These are phyloP conservation scores for Pterois miles DNA, from an alignment of 2,797 vertebrate genomes.

Conservation along the genomic window DNA sequence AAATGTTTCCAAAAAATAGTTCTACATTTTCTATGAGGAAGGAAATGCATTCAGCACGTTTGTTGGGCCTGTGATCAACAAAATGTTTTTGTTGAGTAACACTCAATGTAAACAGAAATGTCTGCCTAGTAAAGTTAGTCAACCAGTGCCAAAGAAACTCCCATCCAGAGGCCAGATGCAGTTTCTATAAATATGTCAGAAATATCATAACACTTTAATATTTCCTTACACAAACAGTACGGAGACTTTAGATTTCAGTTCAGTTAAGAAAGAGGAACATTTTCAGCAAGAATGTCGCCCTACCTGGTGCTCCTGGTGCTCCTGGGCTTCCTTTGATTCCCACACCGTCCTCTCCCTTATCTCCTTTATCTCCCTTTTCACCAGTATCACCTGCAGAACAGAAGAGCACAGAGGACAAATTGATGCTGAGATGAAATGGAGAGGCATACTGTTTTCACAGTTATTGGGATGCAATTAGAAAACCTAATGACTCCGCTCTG, in stretches of 20 bases:
- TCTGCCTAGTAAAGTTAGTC: too few species aligned
- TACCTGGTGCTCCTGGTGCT: slow-evolving; percentile 79
- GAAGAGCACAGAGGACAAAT: background rate
- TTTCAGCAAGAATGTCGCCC: background rate
- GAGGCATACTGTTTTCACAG: slow-evolving; percentile 29
- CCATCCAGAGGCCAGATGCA: background rate
- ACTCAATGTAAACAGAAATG: rapidly evolving
- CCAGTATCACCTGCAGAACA: slow-evolving; percentile 77
- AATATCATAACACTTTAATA: background rate
- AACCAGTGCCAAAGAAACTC: too few species aligned
- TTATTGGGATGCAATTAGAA: slow-evolving; percentile 19
- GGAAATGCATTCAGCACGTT: too few species aligned
- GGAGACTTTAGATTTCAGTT: too few species aligned
- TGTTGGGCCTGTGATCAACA: too few species aligned
- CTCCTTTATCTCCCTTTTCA: slow-evolving; percentile 78
- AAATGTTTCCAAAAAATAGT: rapidly evolving
- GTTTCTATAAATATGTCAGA: background rate
- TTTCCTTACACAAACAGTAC: background rate
- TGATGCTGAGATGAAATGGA: slow-evolving; percentile 21
- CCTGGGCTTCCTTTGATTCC: slow-evolving; percentile 82
- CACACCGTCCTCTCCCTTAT: slow-evolving; percentile 80
- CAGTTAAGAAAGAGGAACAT: background rate
- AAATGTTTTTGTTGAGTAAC: too few species aligned
- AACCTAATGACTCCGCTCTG: slow-evolving; percentile 37
- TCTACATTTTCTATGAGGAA: too few species aligned